Evolutionary conservation across 1,140 invertebrate genomes (phyloP), one percentile per base, ranked within the genome.

Genomic region (Polypedilum pembai): DNA sequence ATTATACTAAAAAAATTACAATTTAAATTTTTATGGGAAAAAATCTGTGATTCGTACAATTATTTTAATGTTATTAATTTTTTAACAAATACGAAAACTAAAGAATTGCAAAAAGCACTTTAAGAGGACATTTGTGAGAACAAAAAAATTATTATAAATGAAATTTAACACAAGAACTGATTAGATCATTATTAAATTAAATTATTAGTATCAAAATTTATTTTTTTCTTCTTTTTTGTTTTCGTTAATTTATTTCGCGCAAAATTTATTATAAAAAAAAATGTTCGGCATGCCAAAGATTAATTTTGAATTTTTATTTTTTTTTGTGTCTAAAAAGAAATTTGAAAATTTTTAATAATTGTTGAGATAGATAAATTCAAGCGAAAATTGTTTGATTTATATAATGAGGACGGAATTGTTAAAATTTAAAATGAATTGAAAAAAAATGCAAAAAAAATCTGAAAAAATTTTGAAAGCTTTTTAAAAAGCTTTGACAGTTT

Each of bases 111-210:
- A 40, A 73, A 73, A 73, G 18, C 20, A 33, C 24, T 74, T 69
- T 20, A 69, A 69, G 20, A 21, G 17, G 69, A 74, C 3, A 74
- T 69, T 65, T 74, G 74, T 74, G 74, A 74, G 40, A 73, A 10
- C 20, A 18, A 73, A 73, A 73, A 40, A 73, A 73, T 33, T 40
- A n/a, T 63, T 63, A 74, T 72, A 72, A 75, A 41, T 75, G n/a
- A 56, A 56, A 69, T 69, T 73, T 56, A 33, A 33, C 24, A 33
- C 24, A 75, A 75, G 74, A 75, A 75, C 74, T 75, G 74, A 75
- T 75, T 75, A 75, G 74, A 75, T 75, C 69, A 73, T 75, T 75
- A 75, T 73, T 73, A 75, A n/a, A 73, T 41, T 75, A 20, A 72
- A 69, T 65, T 24, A 41, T 17, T 40, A 15, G 40, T 73, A 15